Evolutionary conservation across 2,888 invertebrate genomes (phyloP), one percentile per base, ranked within the genome.

Genomic region (Meiosimyza platycephala): DNA sequence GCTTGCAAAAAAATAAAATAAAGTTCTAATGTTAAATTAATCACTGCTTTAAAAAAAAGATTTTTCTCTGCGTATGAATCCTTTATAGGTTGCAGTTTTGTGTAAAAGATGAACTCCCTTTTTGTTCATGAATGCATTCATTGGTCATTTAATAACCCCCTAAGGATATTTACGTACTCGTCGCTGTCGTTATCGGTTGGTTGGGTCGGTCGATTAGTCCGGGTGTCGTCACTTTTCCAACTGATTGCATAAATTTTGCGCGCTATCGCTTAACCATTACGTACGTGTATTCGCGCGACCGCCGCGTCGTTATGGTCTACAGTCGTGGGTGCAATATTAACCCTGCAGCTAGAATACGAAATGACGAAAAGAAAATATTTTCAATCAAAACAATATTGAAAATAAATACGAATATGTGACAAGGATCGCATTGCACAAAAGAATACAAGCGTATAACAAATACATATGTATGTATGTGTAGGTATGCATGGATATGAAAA

Each of bases 301-400:
- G 18, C 51, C 64, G 18, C 51, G 3, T 40, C 64, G 18, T 5
- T 18, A 13, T 3, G 51, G 22, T 51, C 18, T 47, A 59, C 64
- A 64, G 50, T 64, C 64, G 63, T 6, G 40, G 62, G 62, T 70
- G 70, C 63, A 62, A 63, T 54, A 40, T 22, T 16, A 15, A 33
- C 12, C 62, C 70, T 54, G 47, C 52, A 50, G 70, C 68, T 59
- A 15, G 54, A 33, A 63, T 54, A 63, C 69, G 22, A 60, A 70
- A 70, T 70, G 62, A 60, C 40, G 51, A 16, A 48, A 62, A 13
- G 18, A 52, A 33, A 70, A 70, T 63, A 63, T 70, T 70, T 70
- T 54, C 52, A 70, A 63, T 70, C 70, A 63, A 70, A 70, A 70
- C 63, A 70, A 62, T 70, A 70, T 70, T 63, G 63, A 70, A 70